Conservation (phyloP, 1,140 invertebrate genomes). For the Dreissena polymorpha region DNA sequence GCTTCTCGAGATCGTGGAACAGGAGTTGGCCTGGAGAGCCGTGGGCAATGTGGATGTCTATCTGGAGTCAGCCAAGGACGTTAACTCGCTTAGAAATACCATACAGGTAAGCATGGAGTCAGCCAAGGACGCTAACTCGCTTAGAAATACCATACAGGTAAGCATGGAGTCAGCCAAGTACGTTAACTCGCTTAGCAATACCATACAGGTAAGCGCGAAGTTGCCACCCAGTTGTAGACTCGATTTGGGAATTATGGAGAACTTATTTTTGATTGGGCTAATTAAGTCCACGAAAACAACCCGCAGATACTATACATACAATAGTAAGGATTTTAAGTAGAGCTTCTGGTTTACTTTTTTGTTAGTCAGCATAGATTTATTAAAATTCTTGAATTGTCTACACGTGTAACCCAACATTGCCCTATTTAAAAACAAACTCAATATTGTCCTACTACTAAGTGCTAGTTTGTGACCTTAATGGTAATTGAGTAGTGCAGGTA, state of each 20-base stretch:
- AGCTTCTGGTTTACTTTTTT: no score
- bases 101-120: slow-evolving; percentile 55
- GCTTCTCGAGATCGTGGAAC: slow-evolving; percentile 46
- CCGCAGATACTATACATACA: no score
- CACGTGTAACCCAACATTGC: no score
- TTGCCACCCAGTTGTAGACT: not conserved
- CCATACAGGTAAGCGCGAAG: slow-evolving; percentile 36
- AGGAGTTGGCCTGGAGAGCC: slow-evolving; percentile 50
- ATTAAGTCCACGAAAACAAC: no score
- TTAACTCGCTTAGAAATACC: slow-evolving; percentile 36
- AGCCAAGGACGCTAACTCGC: slow-evolving; percentile 30
- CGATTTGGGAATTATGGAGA: not conserved
- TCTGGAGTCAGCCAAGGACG: slow-evolving; percentile 37
- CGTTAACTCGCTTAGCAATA: slow-evolving; percentile 31
- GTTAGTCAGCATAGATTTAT: no score
- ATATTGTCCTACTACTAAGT: no score
- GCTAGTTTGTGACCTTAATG: no score
- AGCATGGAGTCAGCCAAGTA: slow-evolving; percentile 43
- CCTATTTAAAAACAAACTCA: no score
- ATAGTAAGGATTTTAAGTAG: no score
- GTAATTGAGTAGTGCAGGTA: no score
- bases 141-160: slow-evolving; percentile 51
- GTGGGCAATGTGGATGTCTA: slow-evolving; percentile 39
- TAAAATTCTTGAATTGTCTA: no score
- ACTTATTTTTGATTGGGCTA: no score